These are phyloP conservation scores for Pharmacophagus antenor DNA, from an alignment of 2,888 invertebrate species.

Conservation along the genomic window DNA sequence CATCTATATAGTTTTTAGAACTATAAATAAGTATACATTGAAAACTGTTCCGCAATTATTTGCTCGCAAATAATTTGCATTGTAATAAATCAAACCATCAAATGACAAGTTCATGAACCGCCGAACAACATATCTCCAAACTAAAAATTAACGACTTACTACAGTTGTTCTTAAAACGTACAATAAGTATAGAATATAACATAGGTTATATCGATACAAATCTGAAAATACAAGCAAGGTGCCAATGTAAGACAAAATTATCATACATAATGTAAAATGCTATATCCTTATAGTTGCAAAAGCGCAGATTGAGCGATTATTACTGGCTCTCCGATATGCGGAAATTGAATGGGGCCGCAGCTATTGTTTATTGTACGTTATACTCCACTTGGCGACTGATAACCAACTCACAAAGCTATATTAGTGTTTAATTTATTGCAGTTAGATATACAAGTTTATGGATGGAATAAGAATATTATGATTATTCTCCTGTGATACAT, in stretches of 20 bases:
- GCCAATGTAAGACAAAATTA: slow-evolving; percentile 9
- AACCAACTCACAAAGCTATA: slow-evolving; percentile 19
- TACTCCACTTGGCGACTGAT: slow-evolving; percentile 25
- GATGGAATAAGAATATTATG: background rate
- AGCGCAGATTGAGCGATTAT: slow-evolving; percentile 27
- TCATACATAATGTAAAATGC: slow-evolving; percentile 11
- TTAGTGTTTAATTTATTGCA: slow-evolving; percentile 6
- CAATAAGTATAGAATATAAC: too few relatives aligned
- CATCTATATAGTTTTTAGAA: too few relatives aligned
- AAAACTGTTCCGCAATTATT: too few relatives aligned
- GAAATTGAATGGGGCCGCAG: slow-evolving; percentile 26
- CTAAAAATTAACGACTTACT: too few relatives aligned
- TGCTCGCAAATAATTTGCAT: too few relatives aligned
- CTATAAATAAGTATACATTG: too few relatives aligned
- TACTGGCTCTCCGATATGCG: slow-evolving; percentile 29
- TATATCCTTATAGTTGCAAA: slow-evolving; percentile 23
- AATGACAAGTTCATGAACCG: too few relatives aligned
- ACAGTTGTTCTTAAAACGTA: too few relatives aligned
- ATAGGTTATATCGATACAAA: slow-evolving; percentile 1
- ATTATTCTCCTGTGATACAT: background rate
- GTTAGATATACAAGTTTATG: background rate
- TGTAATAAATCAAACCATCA: too few relatives aligned
- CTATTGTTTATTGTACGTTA: slow-evolving; percentile 27
- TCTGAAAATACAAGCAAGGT: slow-evolving; percentile 9
- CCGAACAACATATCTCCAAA: too few relatives aligned